Base-by-base conservation (phyloP, 2,888 invertebrate species). In the Rhagonycha lutea region DNA sequence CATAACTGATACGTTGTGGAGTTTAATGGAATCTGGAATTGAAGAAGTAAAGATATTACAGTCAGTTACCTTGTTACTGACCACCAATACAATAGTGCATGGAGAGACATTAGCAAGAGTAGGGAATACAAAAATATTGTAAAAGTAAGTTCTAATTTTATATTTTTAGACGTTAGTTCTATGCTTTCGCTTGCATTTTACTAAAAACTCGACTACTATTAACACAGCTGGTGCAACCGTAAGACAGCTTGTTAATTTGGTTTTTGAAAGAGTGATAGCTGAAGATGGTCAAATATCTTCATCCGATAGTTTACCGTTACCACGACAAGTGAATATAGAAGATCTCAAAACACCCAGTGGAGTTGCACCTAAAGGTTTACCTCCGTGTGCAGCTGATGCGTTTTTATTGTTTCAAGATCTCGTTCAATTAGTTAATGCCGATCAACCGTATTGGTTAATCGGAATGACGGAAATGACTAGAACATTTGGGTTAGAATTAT, bases 191-290 rank as follows among this genome's bases (percentile, higher is more conserved):
- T 92, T 99, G 84, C 98, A 99, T 86, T 96, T 97, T 82, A 94
- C 97, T 8, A 96, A 96, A 87, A 98, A 99, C 89, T 93, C 94
- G 2, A 97, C 97, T 77, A 98, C 98, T 63, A 95, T 96, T 69
- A 99, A 98, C 87, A 98, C 99, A 11, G 99, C 99, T 8, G 98
- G 98, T 1, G 99, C 99, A 32, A 98, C 98, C 1, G 97, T 99
- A 26, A 90, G 99, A 23, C 99, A 99, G 86, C 90, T 99, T 28
- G 97, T 98, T 23, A 96, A 97, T 23, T 90, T 97, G 73, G 96
- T 97, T 3, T 97, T 97, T 88, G 97, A 97, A 85, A 90, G 97
- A 69, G 96, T 96, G 3, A 90, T 94, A 11, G 91, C 92, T 0
- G 95, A 95, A 86, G 93, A 94, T 82, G 92, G 93, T 80, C 90